Evolutionary conservation across 2,888 invertebrate species (phyloP).

Genomic region (Lottia gigantea): DNA sequence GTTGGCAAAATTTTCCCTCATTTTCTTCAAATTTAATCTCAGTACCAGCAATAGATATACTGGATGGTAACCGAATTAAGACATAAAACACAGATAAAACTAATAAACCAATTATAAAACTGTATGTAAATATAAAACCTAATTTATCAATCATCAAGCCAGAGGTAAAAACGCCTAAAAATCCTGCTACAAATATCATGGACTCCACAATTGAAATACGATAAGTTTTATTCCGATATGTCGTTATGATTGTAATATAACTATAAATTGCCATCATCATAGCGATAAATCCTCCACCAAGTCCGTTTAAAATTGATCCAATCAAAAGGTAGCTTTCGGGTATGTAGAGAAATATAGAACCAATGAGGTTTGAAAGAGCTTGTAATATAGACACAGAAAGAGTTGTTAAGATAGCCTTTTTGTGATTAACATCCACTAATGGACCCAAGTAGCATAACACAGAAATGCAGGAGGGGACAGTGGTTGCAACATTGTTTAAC

Average conservation of each 20-base stretch:
- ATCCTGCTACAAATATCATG: slow-evolving; percentile 85
- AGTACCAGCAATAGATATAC: not conserved
- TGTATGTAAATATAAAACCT: slow-evolving; percentile 66
- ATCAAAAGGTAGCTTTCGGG: slow-evolving; percentile 63
- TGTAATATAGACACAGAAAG: slow-evolving; percentile 54
- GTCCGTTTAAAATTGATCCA: slow-evolving; percentile 66
- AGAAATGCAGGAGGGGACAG: slow-evolving; percentile 59
- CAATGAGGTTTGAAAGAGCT: slow-evolving; percentile 46
- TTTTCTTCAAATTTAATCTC: no score
- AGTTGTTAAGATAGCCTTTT: slow-evolving; percentile 61
- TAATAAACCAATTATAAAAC: slow-evolving; percentile 58
- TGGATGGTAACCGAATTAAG: slow-evolving; percentile 39
- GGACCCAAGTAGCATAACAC: slow-evolving; percentile 63
- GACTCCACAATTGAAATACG: slow-evolving; percentile 85
- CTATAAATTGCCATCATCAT: slow-evolving; percentile 73
- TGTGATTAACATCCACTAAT: slow-evolving; percentile 69
- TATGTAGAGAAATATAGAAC: slow-evolving; percentile 45
- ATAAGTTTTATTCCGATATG: slow-evolving; percentile 78
- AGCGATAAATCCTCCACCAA: slow-evolving; percentile 68
- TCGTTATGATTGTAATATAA: slow-evolving; percentile 84
- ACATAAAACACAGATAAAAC: slow-evolving; percentile 65
- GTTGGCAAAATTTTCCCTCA: not conserved
- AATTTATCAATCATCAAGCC: slow-evolving; percentile 77
- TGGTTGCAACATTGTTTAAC: slow-evolving; percentile 61
- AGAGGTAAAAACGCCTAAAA: slow-evolving; percentile 83